Percentiles rank a stretch among this genome's conserved stretches.
phyloP scores from a whole-genome alignment of 2,888 invertebrate genomes.

The Julus scandinavius region DNA sequence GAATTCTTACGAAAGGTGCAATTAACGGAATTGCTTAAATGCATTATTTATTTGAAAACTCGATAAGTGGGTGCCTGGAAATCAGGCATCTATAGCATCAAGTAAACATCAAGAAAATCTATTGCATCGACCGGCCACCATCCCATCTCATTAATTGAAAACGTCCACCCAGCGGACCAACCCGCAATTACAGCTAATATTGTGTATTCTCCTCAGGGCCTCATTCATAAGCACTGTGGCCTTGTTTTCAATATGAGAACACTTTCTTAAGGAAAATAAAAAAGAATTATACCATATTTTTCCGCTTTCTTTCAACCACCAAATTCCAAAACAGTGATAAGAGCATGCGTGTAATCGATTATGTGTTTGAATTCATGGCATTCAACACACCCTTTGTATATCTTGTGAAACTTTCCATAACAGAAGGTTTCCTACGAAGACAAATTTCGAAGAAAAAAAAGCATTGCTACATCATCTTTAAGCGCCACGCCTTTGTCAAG shows the following conservation, averaged over 20 bases:
- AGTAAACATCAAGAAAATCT: not conserved
- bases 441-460: not conserved
- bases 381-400: not conserved
- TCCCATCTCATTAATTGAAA: not conserved
- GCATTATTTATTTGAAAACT: slow-evolving; percentile 20
- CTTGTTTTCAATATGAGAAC: not conserved
- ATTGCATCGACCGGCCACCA: not conserved
- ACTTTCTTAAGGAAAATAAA: not conserved
- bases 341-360: slow-evolving; percentile 37
- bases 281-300: not conserved
- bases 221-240: not conserved
- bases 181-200: not conserved
- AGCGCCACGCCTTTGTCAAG: not conserved
- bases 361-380: not conserved
- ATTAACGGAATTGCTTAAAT: slow-evolving; percentile 16
- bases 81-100: not conserved
- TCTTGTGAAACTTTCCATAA: not conserved
- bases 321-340: slow-evolving; percentile 17
- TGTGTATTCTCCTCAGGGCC: not conserved
- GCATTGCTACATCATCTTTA: not conserved
- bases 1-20: not conserved
- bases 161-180: not conserved
- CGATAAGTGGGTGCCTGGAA: not conserved
- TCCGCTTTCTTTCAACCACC: slow-evolving; percentile 12
- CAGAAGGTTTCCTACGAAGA: not conserved